Base-by-base conservation (phyloP, 2,888 invertebrate genomes). In the Embidobia sp. region DNA sequence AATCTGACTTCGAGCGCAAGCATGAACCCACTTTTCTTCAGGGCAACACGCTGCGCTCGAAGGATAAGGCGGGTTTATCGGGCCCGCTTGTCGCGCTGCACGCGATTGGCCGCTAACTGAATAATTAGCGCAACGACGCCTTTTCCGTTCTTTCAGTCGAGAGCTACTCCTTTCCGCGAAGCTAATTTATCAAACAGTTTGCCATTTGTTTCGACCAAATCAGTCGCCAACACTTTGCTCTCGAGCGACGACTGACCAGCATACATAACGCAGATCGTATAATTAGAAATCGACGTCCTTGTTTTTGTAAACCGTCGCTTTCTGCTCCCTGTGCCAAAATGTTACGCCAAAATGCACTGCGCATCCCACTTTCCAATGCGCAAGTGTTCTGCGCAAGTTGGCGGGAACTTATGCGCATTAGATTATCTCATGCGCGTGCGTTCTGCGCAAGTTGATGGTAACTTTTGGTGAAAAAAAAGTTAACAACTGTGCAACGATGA, bases 51-150 rank as follows among this genome's bases (percentile, higher is more conserved):
- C 69, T 66, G 69, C 31, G 69, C 51, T 19, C 46, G 73, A 74
- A 78, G 74, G 78, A 78, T 74, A 78, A 64, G 59, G 70, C 70
- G 72, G 77, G 37, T 63, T 49, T 72, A 67, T 49, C 72, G 27
- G 42, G 49, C 59, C 40, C 29, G 27, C 27, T 46, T 42, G 51
- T 53, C 55, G 26, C 59, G 55, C 19, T 42, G 64, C 64, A 55
- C 35, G 49, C 42, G 61, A 72, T 77, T 77, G 61, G 63, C 48
- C 44, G 64, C 55, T 57, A 44, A 61, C 61, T 74, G 74, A 74
- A 78, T 78, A 78, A 78, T 70, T 78, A 78, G 73, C 40, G 48
- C 40, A 73, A 73, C 77, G 40, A 74, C 77, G 77, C 74, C 77
- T 72, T 66, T 40, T 70, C 53, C 16, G 55, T 42, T 70, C 40